Evolutionary conservation across 2,888 invertebrate species (phyloP), one percentile per base, ranked within the genome.

Genomic region (Hirtodrosophila trivittata): DNA sequence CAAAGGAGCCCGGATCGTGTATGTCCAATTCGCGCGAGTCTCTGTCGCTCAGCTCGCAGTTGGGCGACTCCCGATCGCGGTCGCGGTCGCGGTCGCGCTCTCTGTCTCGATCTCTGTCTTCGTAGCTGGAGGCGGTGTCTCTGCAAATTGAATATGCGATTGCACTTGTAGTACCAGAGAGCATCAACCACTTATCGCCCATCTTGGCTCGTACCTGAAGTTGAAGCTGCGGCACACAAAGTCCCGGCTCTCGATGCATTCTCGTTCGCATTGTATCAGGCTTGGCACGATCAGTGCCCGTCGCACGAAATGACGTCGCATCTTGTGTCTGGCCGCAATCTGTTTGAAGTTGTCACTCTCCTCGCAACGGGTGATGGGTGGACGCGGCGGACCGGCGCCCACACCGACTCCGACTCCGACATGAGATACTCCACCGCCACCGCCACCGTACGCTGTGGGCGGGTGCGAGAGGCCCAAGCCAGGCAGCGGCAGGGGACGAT

Each of bases 141-240:
- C 93, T 93, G 86, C 58, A 78, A 78, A 85, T 78, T 85, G 78
- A 82, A 78, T 69, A 73, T 50, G 50, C 56, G 45, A 60, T 63
- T 65, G 72, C 51, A 52, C 46, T 60, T 52, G 42, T 37, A 39
- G 59, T 5, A n/a, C 46, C 7, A 43, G 28, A 38, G n/a, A 1
- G 5, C 8, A 30, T 30, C 16, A 25, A 28, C 14, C 21, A 50
- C 35, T 65, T 65, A 60, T 76, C 74, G 45, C 56, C 6, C 68
- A 66, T 60, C 74, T 63, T 41, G 30, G n/a, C 21, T n/a, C 76
- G 14, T 91, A 95, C 94, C 95, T 94, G 91, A 93, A 97, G 91
- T 97, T 97, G 91, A 97, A 97, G 28, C 97, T 95, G 88, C 96
- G 93, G 87, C 97, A 97, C 55, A 94, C 93, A 88, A 97, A 97